Conservation (phyloP, 2,797 vertebrate genomes). For the Mareca penelope region DNA sequence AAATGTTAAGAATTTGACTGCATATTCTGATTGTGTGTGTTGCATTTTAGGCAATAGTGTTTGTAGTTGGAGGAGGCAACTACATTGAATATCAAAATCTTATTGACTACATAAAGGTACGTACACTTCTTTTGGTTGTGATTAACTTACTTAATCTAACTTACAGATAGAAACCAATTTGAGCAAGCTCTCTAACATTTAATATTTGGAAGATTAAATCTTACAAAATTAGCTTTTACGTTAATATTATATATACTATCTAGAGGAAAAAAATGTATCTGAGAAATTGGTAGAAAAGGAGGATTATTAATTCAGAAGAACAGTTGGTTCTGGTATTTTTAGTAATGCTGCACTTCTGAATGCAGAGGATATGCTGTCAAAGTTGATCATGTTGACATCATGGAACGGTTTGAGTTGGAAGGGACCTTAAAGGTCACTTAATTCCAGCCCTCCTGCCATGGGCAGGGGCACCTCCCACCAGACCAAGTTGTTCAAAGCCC, state of each 20-base stretch:
- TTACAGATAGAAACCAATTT: not conserved
- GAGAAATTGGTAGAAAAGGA: not conserved
- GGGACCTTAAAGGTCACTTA: too few species aligned
- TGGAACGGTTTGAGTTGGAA: too few species aligned
- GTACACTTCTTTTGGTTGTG: not conserved
- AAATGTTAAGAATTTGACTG: not conserved
- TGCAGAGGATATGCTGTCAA: not conserved
- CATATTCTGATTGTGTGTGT: not conserved
- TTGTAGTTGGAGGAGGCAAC: slow-evolving; percentile 97
- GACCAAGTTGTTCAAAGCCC: too few species aligned
- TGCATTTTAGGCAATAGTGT: slow-evolving; percentile 90
- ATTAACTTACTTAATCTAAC: not conserved
- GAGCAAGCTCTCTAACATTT: not conserved
- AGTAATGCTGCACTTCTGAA: not conserved
- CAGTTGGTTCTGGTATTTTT: not conserved
- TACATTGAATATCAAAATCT: slow-evolving; percentile 99
- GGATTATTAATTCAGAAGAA: not conserved
- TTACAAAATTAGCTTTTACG: not conserved
- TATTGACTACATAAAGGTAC: slow-evolving; percentile 93
- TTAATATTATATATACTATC: not conserved
- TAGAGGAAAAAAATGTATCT: not conserved
- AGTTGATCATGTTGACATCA: not conserved
- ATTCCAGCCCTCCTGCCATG: too few species aligned
- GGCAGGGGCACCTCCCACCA: too few species aligned
- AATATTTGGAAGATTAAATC: not conserved